These are phyloP conservation scores for Myotis vivesi DNA, from an alignment of 2,797 vertebrate species.

Conservation along the genomic window DNA sequence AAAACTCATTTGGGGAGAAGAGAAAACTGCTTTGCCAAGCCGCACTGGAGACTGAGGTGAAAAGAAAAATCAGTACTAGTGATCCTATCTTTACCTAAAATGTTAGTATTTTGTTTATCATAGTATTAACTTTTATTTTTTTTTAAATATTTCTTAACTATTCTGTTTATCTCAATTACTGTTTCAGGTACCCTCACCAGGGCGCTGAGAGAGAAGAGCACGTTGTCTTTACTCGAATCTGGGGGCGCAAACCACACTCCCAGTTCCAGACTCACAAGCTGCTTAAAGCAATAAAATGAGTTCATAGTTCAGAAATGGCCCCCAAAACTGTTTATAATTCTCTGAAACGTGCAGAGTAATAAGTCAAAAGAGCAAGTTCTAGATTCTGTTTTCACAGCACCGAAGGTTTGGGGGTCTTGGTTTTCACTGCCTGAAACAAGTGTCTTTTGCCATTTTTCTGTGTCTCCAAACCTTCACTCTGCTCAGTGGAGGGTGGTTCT, in stretches of 20 bases:
- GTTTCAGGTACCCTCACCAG: fast-evolving
- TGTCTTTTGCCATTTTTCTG: background rate
- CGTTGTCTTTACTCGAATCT: fast-evolving
- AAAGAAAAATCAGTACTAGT: background rate
- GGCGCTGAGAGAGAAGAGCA: background rate
- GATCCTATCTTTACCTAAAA: background rate
- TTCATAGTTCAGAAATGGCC: background rate
- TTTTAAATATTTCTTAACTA: background rate
- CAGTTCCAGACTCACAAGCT: background rate
- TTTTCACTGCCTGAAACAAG: background rate
- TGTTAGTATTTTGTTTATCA: background rate
- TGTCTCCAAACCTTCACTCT: background rate
- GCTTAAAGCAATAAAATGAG: background rate
- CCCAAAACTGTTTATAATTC: background rate
- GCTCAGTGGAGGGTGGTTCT: background rate
- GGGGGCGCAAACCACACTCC: background rate
- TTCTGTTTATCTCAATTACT: background rate
- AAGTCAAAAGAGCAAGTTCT: background rate
- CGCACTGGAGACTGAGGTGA: fast-evolving
- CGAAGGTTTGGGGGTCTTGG: fast-evolving
- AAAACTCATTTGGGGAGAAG: background rate
- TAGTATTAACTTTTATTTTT: background rate
- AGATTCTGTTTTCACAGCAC: background rate
- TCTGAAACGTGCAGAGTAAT: background rate
- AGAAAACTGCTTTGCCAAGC: fast-evolving